Evolutionary conservation across 2,113 vertebrate species (phyloP).

Genomic region (Hippocampus comes): DNA sequence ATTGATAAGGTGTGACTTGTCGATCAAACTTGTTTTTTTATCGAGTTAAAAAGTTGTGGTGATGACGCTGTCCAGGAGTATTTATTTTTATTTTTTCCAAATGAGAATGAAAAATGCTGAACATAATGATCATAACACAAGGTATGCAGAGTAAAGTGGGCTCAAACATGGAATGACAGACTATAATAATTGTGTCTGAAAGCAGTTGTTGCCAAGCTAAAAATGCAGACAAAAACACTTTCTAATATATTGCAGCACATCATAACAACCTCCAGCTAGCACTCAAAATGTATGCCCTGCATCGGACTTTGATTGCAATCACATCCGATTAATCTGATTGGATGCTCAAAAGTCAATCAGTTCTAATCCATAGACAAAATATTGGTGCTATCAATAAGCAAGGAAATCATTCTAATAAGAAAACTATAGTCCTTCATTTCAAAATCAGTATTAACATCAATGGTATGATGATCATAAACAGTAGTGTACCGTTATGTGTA

Average conservation of each 20-base stretch:
- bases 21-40: conserved; percentile 5
- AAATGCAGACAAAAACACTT: neutral
- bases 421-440: no score
- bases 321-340: no score
- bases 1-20: neutral
- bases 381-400: no score
- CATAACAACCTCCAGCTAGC: no score
- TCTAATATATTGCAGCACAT: neutral
- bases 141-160: neutral
- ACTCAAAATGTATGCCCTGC: no score
- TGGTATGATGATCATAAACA: no score
- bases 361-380: no score
- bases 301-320: no score
- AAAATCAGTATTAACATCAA: no score
- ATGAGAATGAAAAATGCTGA: neutral
- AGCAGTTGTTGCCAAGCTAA: neutral
- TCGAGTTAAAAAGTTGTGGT: conserved; percentile 23
- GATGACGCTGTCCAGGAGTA: conserved; percentile 7
- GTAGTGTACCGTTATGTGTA: no score
- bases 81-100: neutral
- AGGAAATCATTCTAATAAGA: no score
- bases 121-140: neutral
- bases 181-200: neutral
- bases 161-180: neutral
- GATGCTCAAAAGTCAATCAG: no score